A percentile compares a stretch with the other conserved stretches of the same genome.
Conservation (phyloP, 1,140 invertebrate species). For the Chionoecetes opilio region DNA sequence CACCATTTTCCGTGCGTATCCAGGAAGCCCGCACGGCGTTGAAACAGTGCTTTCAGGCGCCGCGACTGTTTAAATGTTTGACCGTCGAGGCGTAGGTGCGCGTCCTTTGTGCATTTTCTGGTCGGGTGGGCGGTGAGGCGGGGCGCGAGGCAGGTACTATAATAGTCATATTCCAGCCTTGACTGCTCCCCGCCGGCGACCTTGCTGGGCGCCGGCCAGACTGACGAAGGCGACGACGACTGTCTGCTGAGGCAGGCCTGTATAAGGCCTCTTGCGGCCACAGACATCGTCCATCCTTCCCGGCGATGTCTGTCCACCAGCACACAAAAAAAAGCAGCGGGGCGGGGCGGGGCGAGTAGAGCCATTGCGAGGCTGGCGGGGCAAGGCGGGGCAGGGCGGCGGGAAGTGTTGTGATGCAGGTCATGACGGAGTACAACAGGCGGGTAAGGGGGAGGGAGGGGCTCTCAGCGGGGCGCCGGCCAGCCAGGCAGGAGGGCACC, state of each 20-base stretch:
- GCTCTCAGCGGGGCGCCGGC: neutral
- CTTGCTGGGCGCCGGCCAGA: neutral
- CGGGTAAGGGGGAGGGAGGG: slow-evolving; percentile 10
- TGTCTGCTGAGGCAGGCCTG: neutral
- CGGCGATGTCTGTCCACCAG: neutral
- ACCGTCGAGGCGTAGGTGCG: neutral
- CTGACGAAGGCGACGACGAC: neutral
- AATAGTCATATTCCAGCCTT: slow-evolving; percentile 12
- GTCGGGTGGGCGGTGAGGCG: neutral
- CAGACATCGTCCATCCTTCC: neutral
- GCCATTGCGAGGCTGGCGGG: neutral
- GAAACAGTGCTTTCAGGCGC: neutral
- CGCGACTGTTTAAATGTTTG: slow-evolving; percentile 6
- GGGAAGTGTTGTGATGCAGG: slow-evolving; percentile 64
- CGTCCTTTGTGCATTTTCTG: slow-evolving; percentile 5
- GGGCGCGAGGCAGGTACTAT: neutral
- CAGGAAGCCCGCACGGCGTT: neutral
- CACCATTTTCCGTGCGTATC: slow-evolving; percentile 15
- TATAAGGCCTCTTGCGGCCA: neutral
- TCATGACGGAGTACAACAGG: slow-evolving; percentile 48
- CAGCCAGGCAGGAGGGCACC: slow-evolving; percentile 75
- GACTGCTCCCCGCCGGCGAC: neutral
- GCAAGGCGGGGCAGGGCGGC: neutral
- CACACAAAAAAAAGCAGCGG: neutral
- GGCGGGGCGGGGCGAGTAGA: neutral